Percentiles rank a stretch among this genome's conserved stretches.
These are phyloP conservation scores for Okapia johnstoni DNA, from an alignment of 2,113 vertebrate genomes.

Conservation along the genomic window DNA sequence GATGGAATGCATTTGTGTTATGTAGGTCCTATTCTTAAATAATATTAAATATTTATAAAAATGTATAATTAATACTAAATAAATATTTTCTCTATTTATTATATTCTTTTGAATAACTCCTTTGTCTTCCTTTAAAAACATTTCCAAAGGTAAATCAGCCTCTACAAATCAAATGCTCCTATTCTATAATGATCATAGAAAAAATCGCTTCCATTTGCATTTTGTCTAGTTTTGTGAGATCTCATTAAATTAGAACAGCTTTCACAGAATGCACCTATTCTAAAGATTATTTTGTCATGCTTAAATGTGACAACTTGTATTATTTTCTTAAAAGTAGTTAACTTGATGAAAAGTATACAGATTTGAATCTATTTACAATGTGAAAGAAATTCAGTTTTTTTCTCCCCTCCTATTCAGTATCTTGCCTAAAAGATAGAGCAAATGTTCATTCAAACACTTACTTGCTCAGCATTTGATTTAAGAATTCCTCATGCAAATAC, in stretches of 20 bases:
- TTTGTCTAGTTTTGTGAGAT: background rate
- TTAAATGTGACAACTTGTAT: background rate
- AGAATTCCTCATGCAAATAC: background rate
- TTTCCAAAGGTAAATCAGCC: background rate
- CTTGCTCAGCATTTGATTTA: background rate
- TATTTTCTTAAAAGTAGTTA: conserved; percentile 11
- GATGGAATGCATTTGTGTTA: background rate
- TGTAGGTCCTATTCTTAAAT: background rate
- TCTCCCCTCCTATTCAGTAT: background rate
- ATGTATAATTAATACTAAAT: background rate
- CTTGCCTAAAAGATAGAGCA: background rate
- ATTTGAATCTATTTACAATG: background rate
- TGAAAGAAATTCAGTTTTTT: background rate
- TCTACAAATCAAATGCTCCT: background rate
- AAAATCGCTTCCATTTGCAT: background rate
- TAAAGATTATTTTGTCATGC: conserved; percentile 1
- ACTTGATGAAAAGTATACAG: background rate
- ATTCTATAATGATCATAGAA: background rate
- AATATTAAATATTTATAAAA: background rate
- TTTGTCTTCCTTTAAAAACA: background rate
- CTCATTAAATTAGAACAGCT: conserved; percentile 1
- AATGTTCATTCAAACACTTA: background rate
- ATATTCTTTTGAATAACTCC: background rate
- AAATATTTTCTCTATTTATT: background rate
- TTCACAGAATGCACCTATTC: background rate